Conservation (phyloP, 2,888 invertebrate genomes). For the Lithophane ornitopus region DNA sequence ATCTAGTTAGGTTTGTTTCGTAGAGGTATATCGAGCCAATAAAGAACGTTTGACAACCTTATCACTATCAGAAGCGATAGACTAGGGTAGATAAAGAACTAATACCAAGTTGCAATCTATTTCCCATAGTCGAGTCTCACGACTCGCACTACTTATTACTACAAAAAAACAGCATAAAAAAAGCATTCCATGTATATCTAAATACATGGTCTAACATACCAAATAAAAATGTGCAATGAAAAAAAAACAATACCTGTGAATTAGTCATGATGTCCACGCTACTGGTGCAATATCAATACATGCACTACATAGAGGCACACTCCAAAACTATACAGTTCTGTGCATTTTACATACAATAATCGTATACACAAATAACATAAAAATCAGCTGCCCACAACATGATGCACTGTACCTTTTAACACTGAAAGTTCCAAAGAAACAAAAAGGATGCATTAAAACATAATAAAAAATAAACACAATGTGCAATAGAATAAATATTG, state of each 20-base stretch:
- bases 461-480: constrained; percentile 75
- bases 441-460: constrained; percentile 83
- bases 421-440: constrained; percentile 87
- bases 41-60: constrained; percentile 6
- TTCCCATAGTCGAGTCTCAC: constrained; percentile 26
- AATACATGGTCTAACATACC: constrained; percentile 43
- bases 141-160: constrained; percentile 22
- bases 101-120: constrained; percentile 25
- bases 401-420: constrained; percentile 87
- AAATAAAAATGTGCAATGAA: constrained; percentile 73
- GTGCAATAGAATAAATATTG: constrained; percentile 70
- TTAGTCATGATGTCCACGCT: constrained; percentile 90
- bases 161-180: constrained; percentile 36
- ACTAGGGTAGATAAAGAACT: constrained; percentile 17
- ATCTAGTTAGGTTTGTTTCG: background rate
- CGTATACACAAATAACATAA: constrained; percentile 85
- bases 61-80: constrained; percentile 32
- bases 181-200: constrained; percentile 51
- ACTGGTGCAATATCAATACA: constrained; percentile 86
- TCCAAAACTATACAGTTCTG: constrained; percentile 84
- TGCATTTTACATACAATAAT: constrained; percentile 86
- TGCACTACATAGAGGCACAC: constrained; percentile 88
- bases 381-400: constrained; percentile 86
- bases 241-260: constrained; percentile 90
- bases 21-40: background rate